phyloP scores from a whole-genome alignment of 2,113 vertebrate genomes.

The Sebastes fasciatus region DNA sequence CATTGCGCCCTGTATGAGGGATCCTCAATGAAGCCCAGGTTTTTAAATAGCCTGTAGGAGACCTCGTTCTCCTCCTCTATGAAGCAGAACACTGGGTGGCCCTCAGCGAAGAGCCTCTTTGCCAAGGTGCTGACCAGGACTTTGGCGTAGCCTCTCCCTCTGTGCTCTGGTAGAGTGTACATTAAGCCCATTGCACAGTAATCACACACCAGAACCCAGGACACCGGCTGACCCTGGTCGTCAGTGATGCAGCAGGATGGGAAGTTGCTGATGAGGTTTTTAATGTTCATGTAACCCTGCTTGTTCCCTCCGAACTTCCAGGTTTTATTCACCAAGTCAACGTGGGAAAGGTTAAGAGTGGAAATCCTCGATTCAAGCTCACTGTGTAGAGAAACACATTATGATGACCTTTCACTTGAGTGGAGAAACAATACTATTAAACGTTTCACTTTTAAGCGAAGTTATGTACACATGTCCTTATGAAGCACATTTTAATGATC shows the following conservation, averaged over 20 bases:
- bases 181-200: constrained; percentile 73
- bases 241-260: no score
- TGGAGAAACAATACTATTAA: background rate
- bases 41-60: constrained; percentile 77
- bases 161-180: constrained; percentile 76
- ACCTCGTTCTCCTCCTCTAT: constrained; percentile 75
- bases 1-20: constrained; percentile 68
- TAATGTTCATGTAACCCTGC: no score
- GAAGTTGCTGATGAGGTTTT: no score
- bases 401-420: background rate
- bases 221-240: constrained; percentile 56
- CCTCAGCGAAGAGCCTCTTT: constrained; percentile 66
- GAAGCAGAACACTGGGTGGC: constrained; percentile 79
- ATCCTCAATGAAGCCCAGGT: constrained; percentile 76
- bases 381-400: background rate
- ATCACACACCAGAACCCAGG: constrained; percentile 77
- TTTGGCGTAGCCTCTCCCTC: constrained; percentile 80
- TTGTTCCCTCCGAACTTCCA: no score
- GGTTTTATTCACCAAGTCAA: no score
- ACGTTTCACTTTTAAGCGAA: background rate
- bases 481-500: background rate
- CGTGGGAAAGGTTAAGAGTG: no score
- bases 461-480: background rate
- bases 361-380: no score
- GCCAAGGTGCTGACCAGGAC: constrained; percentile 68